These are phyloP conservation scores for Saturnia japonica DNA, from an alignment of 2,888 invertebrate species.

Conservation along the genomic window DNA sequence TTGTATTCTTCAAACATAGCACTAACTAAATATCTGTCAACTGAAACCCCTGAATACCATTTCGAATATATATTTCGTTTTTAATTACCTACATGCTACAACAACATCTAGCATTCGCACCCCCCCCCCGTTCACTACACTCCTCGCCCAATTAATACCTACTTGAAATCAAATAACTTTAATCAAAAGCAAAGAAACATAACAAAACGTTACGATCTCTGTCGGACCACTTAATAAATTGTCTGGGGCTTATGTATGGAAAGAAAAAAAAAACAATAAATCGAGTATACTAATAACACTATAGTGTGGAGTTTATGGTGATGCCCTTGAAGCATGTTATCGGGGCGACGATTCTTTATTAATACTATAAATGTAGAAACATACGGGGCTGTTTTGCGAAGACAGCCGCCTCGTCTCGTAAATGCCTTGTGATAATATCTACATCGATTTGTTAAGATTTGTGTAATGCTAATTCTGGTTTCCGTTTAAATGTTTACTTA, in stretches of 20 bases:
- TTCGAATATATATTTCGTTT: no score
- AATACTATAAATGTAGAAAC: constrained; percentile 65
- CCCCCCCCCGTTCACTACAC: neutral
- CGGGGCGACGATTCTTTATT: constrained; percentile 71
- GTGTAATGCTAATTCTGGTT: neutral
- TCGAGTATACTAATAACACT: constrained; percentile 74
- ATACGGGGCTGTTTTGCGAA: constrained; percentile 46
- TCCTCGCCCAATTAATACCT: constrained; percentile 58
- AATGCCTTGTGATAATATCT: neutral
- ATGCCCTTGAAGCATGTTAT: constrained; percentile 70
- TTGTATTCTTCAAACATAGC: no score
- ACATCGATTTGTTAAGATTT: neutral
- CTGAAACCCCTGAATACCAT: no score
- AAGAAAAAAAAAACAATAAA: constrained; percentile 64
- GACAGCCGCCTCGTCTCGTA: constrained; percentile 28
- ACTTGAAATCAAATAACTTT: constrained; percentile 54
- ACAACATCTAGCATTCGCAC: neutral
- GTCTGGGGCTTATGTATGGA: constrained; percentile 50
- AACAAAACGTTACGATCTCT: constrained; percentile 50
- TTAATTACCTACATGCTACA: no score
- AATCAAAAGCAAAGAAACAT: constrained; percentile 51
- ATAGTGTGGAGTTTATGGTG: constrained; percentile 74
- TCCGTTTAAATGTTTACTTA: neutral
- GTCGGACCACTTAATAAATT: constrained; percentile 72
- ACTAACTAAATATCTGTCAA: no score